phyloP scores from a whole-genome alignment of 2,113 vertebrate genomes.

The Apus apus region DNA sequence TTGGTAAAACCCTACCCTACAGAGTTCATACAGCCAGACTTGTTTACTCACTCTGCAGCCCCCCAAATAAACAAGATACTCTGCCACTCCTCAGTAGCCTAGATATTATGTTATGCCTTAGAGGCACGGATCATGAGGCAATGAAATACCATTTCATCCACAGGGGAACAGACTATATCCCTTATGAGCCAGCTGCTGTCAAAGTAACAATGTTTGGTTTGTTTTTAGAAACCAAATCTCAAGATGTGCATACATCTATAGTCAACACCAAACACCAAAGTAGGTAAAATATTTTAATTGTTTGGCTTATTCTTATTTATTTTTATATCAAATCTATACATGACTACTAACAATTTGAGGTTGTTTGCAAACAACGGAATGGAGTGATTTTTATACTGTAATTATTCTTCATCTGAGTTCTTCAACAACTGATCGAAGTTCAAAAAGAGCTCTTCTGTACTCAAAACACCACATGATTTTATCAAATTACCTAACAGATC shows the following conservation, averaged over 20 bases:
- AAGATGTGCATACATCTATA: not conserved
- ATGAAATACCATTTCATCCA: not conserved
- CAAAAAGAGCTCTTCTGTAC: not conserved
- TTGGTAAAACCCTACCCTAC: not conserved
- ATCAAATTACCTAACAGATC: not conserved
- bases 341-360: not conserved
- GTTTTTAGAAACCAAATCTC: not conserved
- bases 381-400: not conserved
- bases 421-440: conserved; percentile 6
- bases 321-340: not conserved
- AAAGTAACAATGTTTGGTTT: not conserved
- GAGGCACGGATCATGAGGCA: not conserved
- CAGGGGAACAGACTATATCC: not conserved
- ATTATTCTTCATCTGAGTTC: not conserved
- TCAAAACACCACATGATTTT: not conserved
- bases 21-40: not conserved
- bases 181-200: not conserved
- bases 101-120: not conserved
- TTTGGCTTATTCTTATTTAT: not conserved
- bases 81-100: not conserved
- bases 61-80: not conserved
- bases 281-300: not conserved
- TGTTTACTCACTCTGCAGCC: not conserved
- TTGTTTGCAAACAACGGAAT: not conserved
- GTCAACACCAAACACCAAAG: not conserved